Percentiles rank a stretch among this genome's conserved stretches.
Conservation (phyloP, 2,113 vertebrate species). For the Edolisoma coerulescens region DNA sequence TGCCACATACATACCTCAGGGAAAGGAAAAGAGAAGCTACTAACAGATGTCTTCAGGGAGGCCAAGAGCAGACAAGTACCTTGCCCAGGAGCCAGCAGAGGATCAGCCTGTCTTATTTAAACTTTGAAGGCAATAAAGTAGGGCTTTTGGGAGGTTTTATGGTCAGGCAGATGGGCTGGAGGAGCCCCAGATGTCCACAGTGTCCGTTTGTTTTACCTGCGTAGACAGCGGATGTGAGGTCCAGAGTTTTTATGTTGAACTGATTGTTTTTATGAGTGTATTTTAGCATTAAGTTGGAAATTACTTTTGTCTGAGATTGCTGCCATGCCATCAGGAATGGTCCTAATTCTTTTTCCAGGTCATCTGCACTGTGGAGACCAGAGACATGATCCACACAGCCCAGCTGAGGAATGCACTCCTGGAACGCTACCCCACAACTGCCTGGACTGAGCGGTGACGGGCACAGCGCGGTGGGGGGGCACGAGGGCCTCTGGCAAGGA, state of each 20-base stretch:
- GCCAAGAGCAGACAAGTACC: background rate
- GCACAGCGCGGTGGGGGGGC: background rate
- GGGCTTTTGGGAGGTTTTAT: background rate
- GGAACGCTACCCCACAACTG: conserved; percentile 80
- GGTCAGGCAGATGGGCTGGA: background rate
- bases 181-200: background rate
- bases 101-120: background rate
- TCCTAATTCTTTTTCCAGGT: conserved; percentile 75
- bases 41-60: background rate
- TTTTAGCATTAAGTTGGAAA: background rate
- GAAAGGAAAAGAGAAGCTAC: background rate
- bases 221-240: background rate
- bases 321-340: background rate
- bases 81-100: background rate
- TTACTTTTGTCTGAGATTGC: background rate
- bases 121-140: background rate
- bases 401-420: conserved; percentile 76
- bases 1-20: background rate
- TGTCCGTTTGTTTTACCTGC: background rate
- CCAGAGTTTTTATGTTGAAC: background rate
- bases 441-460: conserved; percentile 82
- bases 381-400: conserved; percentile 80
- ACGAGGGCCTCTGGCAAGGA: background rate
- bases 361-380: conserved; percentile 85
- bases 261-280: background rate